Conservation (phyloP, 2,888 invertebrate genomes). For the Julus scanicus region DNA sequence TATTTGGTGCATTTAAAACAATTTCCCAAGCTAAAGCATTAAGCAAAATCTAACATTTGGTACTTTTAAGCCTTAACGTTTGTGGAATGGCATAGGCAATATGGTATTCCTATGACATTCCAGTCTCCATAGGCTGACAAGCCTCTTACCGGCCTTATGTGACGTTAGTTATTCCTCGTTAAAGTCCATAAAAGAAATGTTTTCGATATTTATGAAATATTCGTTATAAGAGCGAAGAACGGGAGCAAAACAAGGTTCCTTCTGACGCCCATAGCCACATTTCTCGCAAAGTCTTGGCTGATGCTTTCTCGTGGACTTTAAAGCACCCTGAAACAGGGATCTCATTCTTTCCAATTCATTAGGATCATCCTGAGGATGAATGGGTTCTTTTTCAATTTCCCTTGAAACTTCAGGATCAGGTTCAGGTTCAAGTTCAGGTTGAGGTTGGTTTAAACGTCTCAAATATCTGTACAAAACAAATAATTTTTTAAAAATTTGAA, state of each 20-base stretch:
- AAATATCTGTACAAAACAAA: background rate
- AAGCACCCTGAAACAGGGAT: background rate
- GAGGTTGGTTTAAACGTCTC: background rate
- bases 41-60: background rate
- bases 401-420: background rate
- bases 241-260: background rate
- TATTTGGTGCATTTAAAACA: background rate
- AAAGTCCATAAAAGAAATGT: background rate
- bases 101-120: no score
- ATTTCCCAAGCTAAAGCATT: no score
- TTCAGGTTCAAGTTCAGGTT: background rate
- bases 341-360: background rate
- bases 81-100: no score
- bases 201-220: background rate
- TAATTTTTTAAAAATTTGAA: no score
- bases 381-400: background rate
- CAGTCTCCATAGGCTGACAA: no score
- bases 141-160: no score
- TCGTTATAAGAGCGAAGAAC: background rate
- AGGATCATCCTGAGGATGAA: background rate
- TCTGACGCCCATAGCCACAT: background rate
- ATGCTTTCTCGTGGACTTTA: background rate
- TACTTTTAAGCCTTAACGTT: background rate
- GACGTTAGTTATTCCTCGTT: background rate
- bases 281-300: background rate